phyloP scores from a whole-genome alignment of 2,888 invertebrate species.

The Melipona beecheii region DNA sequence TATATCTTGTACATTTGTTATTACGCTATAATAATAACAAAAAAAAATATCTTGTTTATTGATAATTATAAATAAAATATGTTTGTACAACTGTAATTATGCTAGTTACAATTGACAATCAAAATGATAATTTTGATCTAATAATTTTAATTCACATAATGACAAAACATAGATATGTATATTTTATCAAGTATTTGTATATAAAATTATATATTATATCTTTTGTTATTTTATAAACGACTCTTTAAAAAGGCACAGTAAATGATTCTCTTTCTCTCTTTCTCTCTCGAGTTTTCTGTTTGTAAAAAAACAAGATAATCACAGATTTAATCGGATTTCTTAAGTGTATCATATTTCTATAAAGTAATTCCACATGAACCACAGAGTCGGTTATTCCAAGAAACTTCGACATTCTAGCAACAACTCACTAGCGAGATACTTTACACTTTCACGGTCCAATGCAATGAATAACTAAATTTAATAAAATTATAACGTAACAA shows the following conservation, averaged over 20 bases:
- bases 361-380: constrained; percentile 3
- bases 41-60: no score
- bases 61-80: no score
- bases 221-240: not conserved
- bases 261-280: not conserved
- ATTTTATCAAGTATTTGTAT: not conserved
- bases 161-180: not conserved
- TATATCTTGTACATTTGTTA: no score
- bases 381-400: constrained; percentile 7
- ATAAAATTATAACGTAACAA: not conserved
- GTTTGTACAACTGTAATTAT: no score
- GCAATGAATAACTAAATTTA: not conserved
- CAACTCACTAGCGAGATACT: not conserved
- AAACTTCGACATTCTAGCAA: constrained; percentile 7
- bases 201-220: not conserved
- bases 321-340: not conserved
- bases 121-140: not conserved
- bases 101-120: no score
- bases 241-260: not conserved
- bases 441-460: not conserved
- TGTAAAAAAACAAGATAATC: not conserved
- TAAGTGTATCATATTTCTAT: constrained; percentile 4
- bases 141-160: not conserved
- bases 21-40: no score
- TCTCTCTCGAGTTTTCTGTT: not conserved